Evolutionary conservation across 2,888 invertebrate species (phyloP), one percentile per base, ranked within the genome.

Genomic region (Protodeltote pygarga): DNA sequence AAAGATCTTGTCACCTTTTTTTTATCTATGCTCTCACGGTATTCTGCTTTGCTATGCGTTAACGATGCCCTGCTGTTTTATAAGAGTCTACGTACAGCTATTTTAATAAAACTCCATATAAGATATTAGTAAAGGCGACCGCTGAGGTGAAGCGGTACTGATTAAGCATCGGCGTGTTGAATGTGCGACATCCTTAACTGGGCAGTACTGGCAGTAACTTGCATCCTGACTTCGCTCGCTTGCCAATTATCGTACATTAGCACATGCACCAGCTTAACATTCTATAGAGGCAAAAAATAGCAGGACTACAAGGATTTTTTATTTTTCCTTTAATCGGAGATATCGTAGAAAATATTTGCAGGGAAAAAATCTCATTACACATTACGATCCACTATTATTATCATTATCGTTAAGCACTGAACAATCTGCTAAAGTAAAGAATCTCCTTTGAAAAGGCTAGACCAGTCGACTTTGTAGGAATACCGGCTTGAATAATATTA

Each of bases 201-300:
- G 60, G 48, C 34, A 32, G 17, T 63, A 38, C 42, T 47, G 60
- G 48, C 34, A 32, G 17, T 63, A 38, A 52, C 39, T 41, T 21
- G 32, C 35, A 14, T 32, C 31, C 11, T 57, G 53, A 60, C 70
- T 70, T 53, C 39, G 40, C 34, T 52, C 42, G 61, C 67, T 58
- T 53, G 62, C 65, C 73, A 79, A 80, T 80, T 81, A 77, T 67
- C 64, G 54, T 60, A 71, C 72, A 76, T 77, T 76, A 81, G 66
- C 67, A 66, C 71, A 74, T 71, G 70, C 72, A 67, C 49, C n/a
- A 49, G n/a, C 41, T 46, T 69, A 55, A 65, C 66, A 76, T 74
- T 64, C 66, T 65, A 39, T 47, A 14, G 20, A 17, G 24, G 48
- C 24, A 60, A 57, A 55, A 58, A 51, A 35, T 37, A 33, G 55